Base-by-base conservation (phyloP, 2,888 invertebrate genomes). In the Andrena dorsata region DNA sequence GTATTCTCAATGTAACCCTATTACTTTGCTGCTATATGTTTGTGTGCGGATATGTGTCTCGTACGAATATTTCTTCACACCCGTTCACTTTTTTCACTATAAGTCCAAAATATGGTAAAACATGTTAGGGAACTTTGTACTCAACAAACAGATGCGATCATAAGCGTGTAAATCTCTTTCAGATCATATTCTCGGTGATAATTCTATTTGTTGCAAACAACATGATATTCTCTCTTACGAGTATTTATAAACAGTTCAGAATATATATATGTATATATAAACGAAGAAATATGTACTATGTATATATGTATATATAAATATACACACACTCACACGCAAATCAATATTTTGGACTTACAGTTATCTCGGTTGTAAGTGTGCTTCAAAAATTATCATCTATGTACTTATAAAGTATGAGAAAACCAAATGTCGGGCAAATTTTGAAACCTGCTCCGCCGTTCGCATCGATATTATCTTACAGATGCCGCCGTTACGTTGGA, bases 301-400 rank as follows among this genome's bases (percentile, higher is more conserved):
- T 79, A 66, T 82, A 82, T 51, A 76, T 61, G 26, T 60, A 66
- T 66, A 77, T 72, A 56, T 61, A 80, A 49, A 71, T 20, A 78
- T 30, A 58, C 30, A 65, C 53, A 30, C 41, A n/a, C 72, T 20
- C 78, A 8, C 63, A 51, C 64, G 51, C 53, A 49, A 64, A 53
- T 71, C 56, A 53, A 76, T 89, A 90, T 89, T 89, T 85, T 89
- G 89, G 91, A 92, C 91, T 92, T 89, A 90, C 91, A 92, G 90
- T 88, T 87, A 84, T 88, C 86, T 89, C 88, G 80, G 79, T 79
- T 90, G 89, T 91, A 90, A 86, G 90, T 91, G 91, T 89, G 90
- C 88, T 90, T 91, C 89, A 88, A 91, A 91, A 92, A 92, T 92
- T 92, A 92, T 92, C 90, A 88, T 91, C 90, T 90, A 92, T 91